These are phyloP conservation scores for Apamea anceps DNA, from an alignment of 2,888 invertebrate genomes.

Conservation along the genomic window DNA sequence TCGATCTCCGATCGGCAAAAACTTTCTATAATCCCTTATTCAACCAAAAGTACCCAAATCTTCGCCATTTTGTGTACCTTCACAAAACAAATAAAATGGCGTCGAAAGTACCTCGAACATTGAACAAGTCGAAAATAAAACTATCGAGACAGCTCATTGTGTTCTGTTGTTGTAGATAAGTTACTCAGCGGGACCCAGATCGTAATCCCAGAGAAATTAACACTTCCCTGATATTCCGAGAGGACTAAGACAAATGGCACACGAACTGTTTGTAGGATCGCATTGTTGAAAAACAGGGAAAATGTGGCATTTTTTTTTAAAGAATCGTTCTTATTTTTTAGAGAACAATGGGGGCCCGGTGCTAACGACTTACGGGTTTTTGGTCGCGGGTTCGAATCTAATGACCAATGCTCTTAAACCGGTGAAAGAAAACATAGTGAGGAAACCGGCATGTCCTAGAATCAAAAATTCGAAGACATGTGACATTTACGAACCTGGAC, in stretches of 20 bases:
- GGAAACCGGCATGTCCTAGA: not conserved
- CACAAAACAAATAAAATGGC: constrained; percentile 57
- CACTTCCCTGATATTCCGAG: constrained; percentile 51
- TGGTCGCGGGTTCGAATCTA: not conserved
- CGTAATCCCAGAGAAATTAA: constrained; percentile 62
- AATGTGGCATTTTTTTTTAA: not conserved
- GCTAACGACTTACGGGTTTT: not conserved
- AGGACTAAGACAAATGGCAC: constrained; percentile 27
- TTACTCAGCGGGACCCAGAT: constrained; percentile 63
- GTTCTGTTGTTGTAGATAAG: constrained; percentile 63
- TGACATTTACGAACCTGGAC: not conserved
- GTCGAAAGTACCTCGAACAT: constrained; percentile 44
- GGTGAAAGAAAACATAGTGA: not conserved
- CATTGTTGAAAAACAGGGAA: not conserved
- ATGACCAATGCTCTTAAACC: not conserved
- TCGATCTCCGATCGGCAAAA: not conserved
- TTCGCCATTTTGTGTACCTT: constrained; percentile 40
- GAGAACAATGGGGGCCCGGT: too few relatives aligned
- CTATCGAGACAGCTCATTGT: constrained; percentile 54
- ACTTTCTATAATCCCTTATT: constrained; percentile 22
- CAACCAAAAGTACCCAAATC: constrained; percentile 8
- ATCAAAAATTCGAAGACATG: not conserved
- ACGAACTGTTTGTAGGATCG: constrained; percentile 11
- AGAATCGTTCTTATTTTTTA: not conserved
- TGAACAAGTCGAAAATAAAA: constrained; percentile 58